A percentile compares a stretch with the other conserved stretches of the same genome.
Conservation (phyloP, 2,888 invertebrate genomes). For the Scrobipalpa costella region DNA sequence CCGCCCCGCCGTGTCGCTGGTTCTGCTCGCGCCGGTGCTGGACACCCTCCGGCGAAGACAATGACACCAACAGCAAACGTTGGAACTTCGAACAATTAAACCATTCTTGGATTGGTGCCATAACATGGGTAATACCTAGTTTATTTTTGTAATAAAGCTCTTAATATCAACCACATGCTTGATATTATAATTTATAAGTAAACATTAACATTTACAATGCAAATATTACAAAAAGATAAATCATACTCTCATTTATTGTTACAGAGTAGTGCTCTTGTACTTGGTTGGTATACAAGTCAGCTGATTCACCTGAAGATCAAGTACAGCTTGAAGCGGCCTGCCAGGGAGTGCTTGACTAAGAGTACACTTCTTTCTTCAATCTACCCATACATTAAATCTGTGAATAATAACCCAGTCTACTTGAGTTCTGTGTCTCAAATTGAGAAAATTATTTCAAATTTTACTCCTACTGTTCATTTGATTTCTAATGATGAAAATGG, state of each 20-base stretch:
- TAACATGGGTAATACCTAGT: conserved; percentile 72
- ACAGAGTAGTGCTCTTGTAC: conserved; percentile 82
- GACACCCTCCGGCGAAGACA: conserved; percentile 45
- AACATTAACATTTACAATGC: too few relatives aligned
- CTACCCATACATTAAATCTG: conserved; percentile 49
- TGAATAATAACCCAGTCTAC: conserved; percentile 47
- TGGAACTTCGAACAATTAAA: conserved; percentile 72
- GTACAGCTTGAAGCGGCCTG: conserved; percentile 43
- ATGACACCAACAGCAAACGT: conserved; percentile 62
- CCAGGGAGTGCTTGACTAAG: conserved; percentile 42
- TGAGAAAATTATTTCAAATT: conserved; percentile 49
- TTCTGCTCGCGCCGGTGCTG: conserved; percentile 56
- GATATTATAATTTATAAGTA: too few relatives aligned
- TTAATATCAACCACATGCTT: background rate
- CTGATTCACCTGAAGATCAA: conserved; percentile 70
- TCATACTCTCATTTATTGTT: too few relatives aligned
- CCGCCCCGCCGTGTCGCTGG: conserved; percentile 54
- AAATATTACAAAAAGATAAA: too few relatives aligned
- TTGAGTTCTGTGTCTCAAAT: conserved; percentile 49
- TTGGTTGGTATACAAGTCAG: conserved; percentile 84
- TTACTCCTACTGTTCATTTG: conserved; percentile 62
- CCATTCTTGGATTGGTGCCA: conserved; percentile 75
- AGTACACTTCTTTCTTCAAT: conserved; percentile 50
- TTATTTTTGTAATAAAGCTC: conserved; percentile 25
- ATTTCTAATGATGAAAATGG: conserved; percentile 64